Percentiles rank a stretch among this genome's conserved stretches.
These are phyloP conservation scores for Peromyscus californicus DNA, from an alignment of 2,113 vertebrate species.

Conservation along the genomic window DNA sequence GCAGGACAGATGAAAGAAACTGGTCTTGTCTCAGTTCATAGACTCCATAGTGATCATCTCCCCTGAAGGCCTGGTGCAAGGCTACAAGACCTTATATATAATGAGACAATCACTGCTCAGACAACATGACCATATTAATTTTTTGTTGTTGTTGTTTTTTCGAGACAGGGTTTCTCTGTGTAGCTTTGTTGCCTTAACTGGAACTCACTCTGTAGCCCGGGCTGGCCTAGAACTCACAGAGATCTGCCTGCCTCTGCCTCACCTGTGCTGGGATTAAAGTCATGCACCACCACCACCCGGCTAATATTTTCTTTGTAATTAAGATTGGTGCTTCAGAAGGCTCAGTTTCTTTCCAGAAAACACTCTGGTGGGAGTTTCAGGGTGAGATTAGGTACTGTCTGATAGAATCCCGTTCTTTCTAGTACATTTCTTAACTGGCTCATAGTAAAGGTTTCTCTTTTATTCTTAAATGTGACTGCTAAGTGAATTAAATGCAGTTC, in stretches of 20 bases:
- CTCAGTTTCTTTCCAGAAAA: neutral
- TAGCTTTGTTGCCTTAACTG: too few species aligned
- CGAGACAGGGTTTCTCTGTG: too few species aligned
- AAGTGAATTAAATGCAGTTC: slow-evolving; percentile 17
- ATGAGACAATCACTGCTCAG: neutral
- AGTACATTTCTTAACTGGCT: slow-evolving; percentile 27
- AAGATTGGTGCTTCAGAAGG: neutral
- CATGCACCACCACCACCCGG: too few species aligned
- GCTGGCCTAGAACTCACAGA: too few species aligned
- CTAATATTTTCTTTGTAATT: neutral
- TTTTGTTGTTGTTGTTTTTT: neutral
- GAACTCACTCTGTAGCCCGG: too few species aligned
- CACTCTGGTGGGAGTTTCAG: neutral
- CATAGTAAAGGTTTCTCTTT: slow-evolving; percentile 68
- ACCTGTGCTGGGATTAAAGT: too few species aligned
- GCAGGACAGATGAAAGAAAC: neutral
- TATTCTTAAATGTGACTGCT: slow-evolving; percentile 61
- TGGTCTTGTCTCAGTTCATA: neutral
- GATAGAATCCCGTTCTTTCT: slow-evolving; percentile 4
- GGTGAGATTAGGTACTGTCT: neutral
- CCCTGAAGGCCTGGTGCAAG: neutral
- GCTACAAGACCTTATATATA: neutral
- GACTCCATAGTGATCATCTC: too few species aligned
- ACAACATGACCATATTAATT: rapidly evolving
- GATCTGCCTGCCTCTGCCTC: too few species aligned